Conservation (phyloP, 2,113 vertebrate species). For the Cepphus grylle region DNA sequence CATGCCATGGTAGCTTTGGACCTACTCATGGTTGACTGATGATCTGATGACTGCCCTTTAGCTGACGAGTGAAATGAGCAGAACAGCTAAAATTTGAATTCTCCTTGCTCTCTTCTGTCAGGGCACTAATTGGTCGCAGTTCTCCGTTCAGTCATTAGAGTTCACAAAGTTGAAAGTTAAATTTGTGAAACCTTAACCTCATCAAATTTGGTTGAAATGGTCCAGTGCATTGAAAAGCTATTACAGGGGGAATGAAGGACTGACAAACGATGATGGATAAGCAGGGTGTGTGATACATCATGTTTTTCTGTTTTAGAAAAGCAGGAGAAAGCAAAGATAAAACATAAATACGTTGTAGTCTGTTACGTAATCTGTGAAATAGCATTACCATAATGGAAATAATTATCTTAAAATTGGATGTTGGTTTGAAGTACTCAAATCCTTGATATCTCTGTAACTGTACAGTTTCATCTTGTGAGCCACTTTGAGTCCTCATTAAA, state of each 20-base stretch:
- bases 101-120: background rate
- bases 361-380: background rate
- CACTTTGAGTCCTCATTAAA: background rate
- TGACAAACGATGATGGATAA: conserved; percentile 13
- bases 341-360: background rate
- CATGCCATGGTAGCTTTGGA: background rate
- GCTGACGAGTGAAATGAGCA: background rate
- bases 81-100: background rate
- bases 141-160: background rate
- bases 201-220: conserved; percentile 10
- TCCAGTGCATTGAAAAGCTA: background rate
- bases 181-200: conserved; percentile 11
- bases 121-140: background rate
- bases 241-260: background rate
- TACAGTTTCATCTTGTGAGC: background rate
- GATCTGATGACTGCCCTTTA: conserved; percentile 2
- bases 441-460: background rate
- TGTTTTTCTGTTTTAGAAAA: background rate
- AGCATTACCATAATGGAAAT: background rate
- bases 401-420: background rate
- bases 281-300: background rate
- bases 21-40: background rate
- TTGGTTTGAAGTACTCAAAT: background rate
- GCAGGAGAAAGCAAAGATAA: background rate
- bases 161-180: conserved; percentile 12